A percentile compares a stretch with the other conserved stretches of the same genome.
Evolutionary conservation across 2,888 invertebrate genomes (phyloP).

Genomic region (Onchidella celtica): DNA sequence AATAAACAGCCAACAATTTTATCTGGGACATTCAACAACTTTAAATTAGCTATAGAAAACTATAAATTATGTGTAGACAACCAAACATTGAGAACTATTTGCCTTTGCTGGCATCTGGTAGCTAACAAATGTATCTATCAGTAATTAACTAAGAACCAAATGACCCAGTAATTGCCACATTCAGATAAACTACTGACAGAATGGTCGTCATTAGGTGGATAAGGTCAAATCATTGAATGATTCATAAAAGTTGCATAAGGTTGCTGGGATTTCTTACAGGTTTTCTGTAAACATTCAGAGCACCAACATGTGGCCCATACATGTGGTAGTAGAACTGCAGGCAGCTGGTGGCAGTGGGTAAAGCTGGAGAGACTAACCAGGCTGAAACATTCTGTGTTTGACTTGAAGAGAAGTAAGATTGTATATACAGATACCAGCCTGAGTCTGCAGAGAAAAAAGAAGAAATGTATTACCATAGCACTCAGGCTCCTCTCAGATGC

Average conservation of each 20-base stretch:
- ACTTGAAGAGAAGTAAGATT: conserved; percentile 36
- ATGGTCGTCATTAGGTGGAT: too few relatives aligned
- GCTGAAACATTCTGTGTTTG: conserved; percentile 82
- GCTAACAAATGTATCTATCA: too few relatives aligned
- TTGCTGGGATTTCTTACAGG: conserved; percentile 35
- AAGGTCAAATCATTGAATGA: too few relatives aligned
- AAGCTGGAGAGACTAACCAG: conserved; percentile 67
- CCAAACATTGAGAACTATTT: not conserved
- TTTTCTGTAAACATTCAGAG: conserved; percentile 65
- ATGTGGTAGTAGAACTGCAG: conserved; percentile 76
- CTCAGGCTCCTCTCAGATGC: too few relatives aligned
- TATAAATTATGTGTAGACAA: not conserved
- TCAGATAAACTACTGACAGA: too few relatives aligned
- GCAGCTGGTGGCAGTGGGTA: conserved; percentile 59
- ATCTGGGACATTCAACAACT: too few relatives aligned
- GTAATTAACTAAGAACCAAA: too few relatives aligned
- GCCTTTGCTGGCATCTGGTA: too few relatives aligned
- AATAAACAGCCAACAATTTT: too few relatives aligned
- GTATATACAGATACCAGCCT: conserved; percentile 74
- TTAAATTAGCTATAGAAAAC: not conserved
- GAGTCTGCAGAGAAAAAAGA: conserved; percentile 34
- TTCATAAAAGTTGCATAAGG: too few relatives aligned
- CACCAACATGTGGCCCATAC: conserved; percentile 73
- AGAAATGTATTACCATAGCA: too few relatives aligned
- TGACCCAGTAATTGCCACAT: too few relatives aligned